Conservation (phyloP, 2,888 invertebrate species). For the Tanytarsus gracilentus region DNA sequence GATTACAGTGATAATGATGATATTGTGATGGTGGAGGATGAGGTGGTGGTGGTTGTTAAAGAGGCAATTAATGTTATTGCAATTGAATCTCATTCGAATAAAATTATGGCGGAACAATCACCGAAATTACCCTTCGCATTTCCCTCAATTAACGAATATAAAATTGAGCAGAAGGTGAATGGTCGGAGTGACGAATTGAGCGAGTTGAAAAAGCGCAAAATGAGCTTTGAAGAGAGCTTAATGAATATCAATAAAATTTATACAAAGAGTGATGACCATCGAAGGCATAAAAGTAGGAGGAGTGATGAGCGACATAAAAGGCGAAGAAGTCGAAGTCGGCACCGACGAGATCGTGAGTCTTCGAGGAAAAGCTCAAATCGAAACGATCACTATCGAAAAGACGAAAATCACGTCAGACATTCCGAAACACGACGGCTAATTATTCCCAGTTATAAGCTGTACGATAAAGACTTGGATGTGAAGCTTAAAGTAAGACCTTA, state of each 20-base stretch:
- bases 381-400: constrained; percentile 15
- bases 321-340: not conserved
- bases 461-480: constrained; percentile 29
- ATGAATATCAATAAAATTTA: constrained; percentile 29
- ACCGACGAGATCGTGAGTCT: not conserved
- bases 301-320: not conserved
- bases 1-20: not conserved
- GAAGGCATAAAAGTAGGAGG: not conserved
- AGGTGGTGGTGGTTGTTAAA: no score
- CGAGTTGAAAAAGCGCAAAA: constrained; percentile 22
- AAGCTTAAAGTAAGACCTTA: constrained; percentile 23
- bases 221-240: constrained; percentile 30
- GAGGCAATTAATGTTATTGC: not conserved
- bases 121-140: constrained; percentile 14
- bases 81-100: constrained; percentile 27
- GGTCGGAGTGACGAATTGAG: no score
- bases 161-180: constrained; percentile 15
- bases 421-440: constrained; percentile 24
- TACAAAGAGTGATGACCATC: constrained; percentile 3
- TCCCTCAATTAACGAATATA: constrained; percentile 26
- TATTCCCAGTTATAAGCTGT: constrained; percentile 20
- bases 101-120: not conserved
- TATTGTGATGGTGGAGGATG: not conserved
- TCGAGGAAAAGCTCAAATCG: constrained; percentile 8
- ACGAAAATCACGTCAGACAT: constrained; percentile 24